These are phyloP conservation scores for Eublepharis macularius DNA, from an alignment of 2,113 vertebrate species.

Conservation along the genomic window DNA sequence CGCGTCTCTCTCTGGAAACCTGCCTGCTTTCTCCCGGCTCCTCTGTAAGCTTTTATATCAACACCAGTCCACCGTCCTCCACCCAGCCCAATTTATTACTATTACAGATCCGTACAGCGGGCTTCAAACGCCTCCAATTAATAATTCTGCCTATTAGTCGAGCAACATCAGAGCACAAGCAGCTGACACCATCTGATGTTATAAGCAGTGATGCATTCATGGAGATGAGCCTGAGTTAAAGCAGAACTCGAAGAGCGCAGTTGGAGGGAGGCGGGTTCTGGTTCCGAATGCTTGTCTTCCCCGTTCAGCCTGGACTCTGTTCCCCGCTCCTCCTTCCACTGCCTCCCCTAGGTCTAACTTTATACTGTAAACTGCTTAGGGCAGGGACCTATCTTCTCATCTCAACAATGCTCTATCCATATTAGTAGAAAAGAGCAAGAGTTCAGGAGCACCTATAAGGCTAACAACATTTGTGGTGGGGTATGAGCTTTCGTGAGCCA, in stretches of 20 bases:
- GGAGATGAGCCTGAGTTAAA: conserved; percentile 2
- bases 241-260: conserved; percentile 30
- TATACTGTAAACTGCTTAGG: too few relatives aligned
- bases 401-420: too few relatives aligned
- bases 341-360: too few relatives aligned
- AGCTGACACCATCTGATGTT: conserved; percentile 45
- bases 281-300: too few relatives aligned
- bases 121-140: conserved; percentile 53
- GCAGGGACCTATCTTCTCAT: too few relatives aligned
- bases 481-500: too few relatives aligned
- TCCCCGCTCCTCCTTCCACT: too few relatives aligned
- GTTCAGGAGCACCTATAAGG: too few relatives aligned
- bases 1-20: conserved; percentile 34
- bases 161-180: conserved; percentile 45
- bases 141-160: conserved; percentile 53
- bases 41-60: conserved; percentile 61
- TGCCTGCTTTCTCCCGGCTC: conserved; percentile 26
- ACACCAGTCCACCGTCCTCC: conserved; percentile 24
- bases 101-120: conserved; percentile 34
- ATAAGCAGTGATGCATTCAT: conserved; percentile 36
- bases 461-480: too few relatives aligned
- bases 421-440: too few relatives aligned
- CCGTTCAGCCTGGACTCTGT: too few relatives aligned
- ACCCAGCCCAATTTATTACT: conserved; percentile 51
- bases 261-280: too few relatives aligned